Evolutionary conservation across 2,888 invertebrate species (phyloP).

Genomic region (Zele albiditarsus): DNA sequence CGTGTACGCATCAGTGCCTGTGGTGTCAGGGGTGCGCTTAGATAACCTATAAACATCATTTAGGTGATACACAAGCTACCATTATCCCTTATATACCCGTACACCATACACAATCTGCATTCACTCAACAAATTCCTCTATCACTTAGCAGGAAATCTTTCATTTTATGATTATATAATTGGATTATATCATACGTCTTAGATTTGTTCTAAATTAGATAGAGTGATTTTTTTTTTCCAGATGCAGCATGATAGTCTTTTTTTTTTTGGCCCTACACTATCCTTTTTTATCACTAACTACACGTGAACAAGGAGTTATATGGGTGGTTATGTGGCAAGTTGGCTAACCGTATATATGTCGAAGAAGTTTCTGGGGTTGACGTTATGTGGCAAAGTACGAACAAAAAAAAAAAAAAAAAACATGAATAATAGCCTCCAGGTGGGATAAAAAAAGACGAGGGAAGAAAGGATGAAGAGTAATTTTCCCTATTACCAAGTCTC

Average conservation of each 20-base stretch:
- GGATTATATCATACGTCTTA: background rate
- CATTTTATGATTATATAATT: background rate
- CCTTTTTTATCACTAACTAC: background rate
- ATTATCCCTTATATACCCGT: background rate
- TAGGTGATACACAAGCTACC: background rate
- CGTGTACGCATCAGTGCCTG: constrained; percentile 1
- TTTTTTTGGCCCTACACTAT: background rate
- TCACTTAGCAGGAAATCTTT: background rate
- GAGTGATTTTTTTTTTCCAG: background rate
- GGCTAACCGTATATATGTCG: background rate
- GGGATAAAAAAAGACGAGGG: background rate
- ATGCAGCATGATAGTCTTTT: background rate
- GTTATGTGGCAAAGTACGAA: background rate
- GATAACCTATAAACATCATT: constrained; percentile 1
- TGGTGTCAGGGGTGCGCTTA: background rate
- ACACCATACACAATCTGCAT: background rate
- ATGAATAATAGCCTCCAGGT: constrained; percentile 7
- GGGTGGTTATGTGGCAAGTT: background rate
- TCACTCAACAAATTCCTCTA: background rate
- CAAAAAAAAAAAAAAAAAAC: constrained; percentile 3
- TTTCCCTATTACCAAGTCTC: background rate
- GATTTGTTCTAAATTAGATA: background rate
- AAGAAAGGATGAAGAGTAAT: background rate
- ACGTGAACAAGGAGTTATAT: constrained; percentile 1
- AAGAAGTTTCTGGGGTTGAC: constrained; percentile 4